phyloP scores from a whole-genome alignment of 2,797 vertebrate species.

The Gouania willdenowi region DNA sequence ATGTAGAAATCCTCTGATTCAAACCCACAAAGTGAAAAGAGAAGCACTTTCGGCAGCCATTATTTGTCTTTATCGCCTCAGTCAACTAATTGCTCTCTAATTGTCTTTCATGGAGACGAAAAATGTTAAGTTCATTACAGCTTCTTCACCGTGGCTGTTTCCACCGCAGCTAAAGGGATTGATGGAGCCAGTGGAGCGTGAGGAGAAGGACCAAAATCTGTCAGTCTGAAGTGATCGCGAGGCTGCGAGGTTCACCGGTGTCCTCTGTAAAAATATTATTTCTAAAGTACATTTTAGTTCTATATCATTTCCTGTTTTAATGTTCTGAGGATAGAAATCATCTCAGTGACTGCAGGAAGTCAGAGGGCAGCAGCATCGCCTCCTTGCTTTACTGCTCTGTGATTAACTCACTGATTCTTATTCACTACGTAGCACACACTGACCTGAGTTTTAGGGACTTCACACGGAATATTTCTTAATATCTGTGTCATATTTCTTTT shows the following conservation, averaged over 20 bases:
- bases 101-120: constrained; percentile 39
- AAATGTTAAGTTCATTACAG: constrained; percentile 59
- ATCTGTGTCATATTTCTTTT: background rate
- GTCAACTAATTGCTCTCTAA: constrained; percentile 66
- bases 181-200: constrained; percentile 60
- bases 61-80: constrained; percentile 64
- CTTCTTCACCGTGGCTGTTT: constrained; percentile 63
- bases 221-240: constrained; percentile 55
- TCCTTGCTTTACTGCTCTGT: constrained; percentile 51
- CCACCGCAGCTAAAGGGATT: constrained; percentile 65
- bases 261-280: constrained; percentile 50
- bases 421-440: constrained; percentile 33
- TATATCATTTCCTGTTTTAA: constrained; percentile 73
- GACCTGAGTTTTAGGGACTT: too few species aligned
- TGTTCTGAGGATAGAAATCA: constrained; percentile 63
- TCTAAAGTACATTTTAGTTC: constrained; percentile 68
- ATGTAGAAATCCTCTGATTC: constrained; percentile 50
- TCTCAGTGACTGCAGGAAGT: constrained; percentile 39
- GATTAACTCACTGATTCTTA: constrained; percentile 48
- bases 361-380: constrained; percentile 44
- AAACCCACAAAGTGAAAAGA: constrained; percentile 58
- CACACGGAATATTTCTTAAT: too few species aligned
- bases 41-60: constrained; percentile 50
- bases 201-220: constrained; percentile 50
- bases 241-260: constrained; percentile 35